Conservation (phyloP, 2,113 vertebrate species). For the Phyllopteryx taeniolatus region DNA sequence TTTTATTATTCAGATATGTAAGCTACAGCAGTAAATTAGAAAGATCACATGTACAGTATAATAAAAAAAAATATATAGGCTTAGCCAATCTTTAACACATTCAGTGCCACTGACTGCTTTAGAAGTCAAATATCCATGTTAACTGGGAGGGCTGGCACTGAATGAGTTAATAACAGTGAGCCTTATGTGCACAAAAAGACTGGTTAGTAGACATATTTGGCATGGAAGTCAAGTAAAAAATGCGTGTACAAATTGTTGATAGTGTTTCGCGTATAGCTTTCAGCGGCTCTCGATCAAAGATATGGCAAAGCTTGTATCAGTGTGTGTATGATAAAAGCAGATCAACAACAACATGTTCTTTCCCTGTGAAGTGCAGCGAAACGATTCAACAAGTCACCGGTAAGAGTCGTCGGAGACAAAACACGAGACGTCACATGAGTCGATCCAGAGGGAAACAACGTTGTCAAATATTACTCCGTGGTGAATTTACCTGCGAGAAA, state of each 20-base stretch:
- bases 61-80: conserved; percentile 32
- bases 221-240: conserved; percentile 49
- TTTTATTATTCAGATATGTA: conserved; percentile 24
- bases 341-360: not conserved
- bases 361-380: not conserved
- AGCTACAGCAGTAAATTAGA: conserved; percentile 60
- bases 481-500: conserved; percentile 55
- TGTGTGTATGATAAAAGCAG: not conserved
- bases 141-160: too few relatives aligned
- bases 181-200: conserved; percentile 52
- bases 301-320: not conserved
- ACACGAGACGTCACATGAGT: conserved; percentile 25
- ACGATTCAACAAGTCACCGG: not conserved
- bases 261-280: conserved; percentile 2
- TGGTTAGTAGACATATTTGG: conserved; percentile 54
- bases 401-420: conserved; percentile 13
- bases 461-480: conserved; percentile 8
- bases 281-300: conserved; percentile 2
- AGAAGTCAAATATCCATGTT: too few relatives aligned
- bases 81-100: not conserved
- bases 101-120: too few relatives aligned
- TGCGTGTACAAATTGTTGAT: conserved; percentile 29
- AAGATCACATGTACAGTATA: conserved; percentile 22
- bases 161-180: conserved; percentile 20
- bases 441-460: conserved; percentile 8